Evolutionary conservation across 35 echinoderm and acorn worm genomes (phyloP).

Genomic region (Heliocidaris tuberculata): DNA sequence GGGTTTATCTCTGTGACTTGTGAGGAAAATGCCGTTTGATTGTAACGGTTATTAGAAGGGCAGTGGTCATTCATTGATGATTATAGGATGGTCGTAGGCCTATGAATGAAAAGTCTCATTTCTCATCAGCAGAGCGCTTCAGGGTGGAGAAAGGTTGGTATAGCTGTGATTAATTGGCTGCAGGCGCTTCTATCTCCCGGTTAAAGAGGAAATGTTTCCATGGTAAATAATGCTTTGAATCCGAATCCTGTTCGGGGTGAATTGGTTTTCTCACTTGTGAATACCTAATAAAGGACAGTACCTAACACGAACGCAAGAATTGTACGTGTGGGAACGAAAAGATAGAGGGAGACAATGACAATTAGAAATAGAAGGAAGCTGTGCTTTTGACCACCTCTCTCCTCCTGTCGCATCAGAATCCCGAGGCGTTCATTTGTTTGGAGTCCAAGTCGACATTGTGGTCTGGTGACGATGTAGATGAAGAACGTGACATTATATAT

Average conservation of each 20-base stretch:
- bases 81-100: neutral
- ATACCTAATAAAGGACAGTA: neutral
- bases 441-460: neutral
- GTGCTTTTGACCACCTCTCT: neutral
- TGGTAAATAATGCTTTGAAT: neutral
- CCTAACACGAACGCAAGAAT: no score
- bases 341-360: no score
- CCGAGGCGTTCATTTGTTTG: neutral
- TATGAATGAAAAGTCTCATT: neutral
- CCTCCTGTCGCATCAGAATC: neutral
- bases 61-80: neutral
- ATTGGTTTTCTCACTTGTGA: neutral
- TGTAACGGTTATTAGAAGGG: neutral
- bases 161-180: conserved; percentile 2
- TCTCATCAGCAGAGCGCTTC: neutral
- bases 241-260: neutral
- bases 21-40: neutral
- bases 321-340: no score
- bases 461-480: neutral
- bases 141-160: neutral
- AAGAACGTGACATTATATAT: neutral
- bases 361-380: no score
- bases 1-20: neutral
- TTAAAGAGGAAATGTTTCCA: neutral
- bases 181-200: neutral